Percentiles rank a stretch among this genome's conserved stretches.
Evolutionary conservation across 30 jellyfish, hydroid and myxozoan species (phyloP).

Genomic region (Hydractinia symbiolongicarpus): DNA sequence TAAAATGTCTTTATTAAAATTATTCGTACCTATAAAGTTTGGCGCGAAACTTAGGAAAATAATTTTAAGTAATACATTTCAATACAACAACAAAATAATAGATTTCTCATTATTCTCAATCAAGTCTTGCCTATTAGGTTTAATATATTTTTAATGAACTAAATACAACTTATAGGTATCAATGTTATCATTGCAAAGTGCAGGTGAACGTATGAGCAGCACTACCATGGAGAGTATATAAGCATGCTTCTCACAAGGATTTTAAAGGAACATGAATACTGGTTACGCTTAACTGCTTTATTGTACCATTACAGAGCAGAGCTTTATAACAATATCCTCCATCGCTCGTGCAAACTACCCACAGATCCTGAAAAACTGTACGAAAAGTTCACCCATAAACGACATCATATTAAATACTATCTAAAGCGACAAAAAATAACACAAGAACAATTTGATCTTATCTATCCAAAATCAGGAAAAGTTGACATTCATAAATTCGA

Average conservation of each 20-base stretch:
- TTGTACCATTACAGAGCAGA: background rate
- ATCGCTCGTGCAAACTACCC: slow-evolving; percentile 26
- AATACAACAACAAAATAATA: too few relatives aligned
- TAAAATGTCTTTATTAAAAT: too few relatives aligned
- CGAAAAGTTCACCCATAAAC: background rate
- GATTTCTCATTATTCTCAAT: too few relatives aligned
- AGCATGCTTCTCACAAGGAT: slow-evolving; percentile 24
- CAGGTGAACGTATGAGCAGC: too few relatives aligned
- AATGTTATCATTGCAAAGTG: too few relatives aligned
- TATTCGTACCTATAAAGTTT: too few relatives aligned
- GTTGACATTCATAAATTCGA: slow-evolving; percentile 24
- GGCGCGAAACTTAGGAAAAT: too few relatives aligned
- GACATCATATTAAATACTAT: background rate
- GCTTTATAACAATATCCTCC: slow-evolving; percentile 10
- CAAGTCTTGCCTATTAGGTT: too few relatives aligned
- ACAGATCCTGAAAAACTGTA: slow-evolving; percentile 19
- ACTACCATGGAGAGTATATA: background rate
- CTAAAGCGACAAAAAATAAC: slow-evolving; percentile 16
- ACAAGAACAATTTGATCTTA: slow-evolving; percentile 18
- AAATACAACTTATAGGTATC: too few relatives aligned
- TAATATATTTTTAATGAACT: too few relatives aligned
- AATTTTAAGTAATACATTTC: too few relatives aligned
- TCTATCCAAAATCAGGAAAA: slow-evolving; percentile 14
- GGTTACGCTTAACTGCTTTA: slow-evolving; percentile 32
- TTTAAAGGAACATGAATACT: slow-evolving; percentile 21